These are phyloP conservation scores for Chironomus tepperi DNA, from an alignment of 1,140 invertebrate genomes.

Conservation along the genomic window DNA sequence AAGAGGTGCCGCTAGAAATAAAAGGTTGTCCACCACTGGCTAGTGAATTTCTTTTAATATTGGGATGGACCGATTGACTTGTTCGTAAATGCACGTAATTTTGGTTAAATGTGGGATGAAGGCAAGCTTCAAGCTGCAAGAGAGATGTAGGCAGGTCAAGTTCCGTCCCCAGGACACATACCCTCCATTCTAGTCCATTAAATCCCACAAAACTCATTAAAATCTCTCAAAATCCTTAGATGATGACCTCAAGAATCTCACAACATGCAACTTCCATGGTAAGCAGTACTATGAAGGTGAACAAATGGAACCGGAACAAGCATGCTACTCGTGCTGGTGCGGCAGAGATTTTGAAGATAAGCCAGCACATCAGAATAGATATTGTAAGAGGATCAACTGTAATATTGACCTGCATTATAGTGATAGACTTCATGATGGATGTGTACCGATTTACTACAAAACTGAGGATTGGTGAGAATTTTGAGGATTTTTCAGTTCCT, in stretches of 20 bases:
- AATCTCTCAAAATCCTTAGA: not conserved
- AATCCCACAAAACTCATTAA: too few relatives aligned
- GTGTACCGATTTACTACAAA: not conserved
- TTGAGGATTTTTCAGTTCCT: not conserved
- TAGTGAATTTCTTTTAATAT: too few relatives aligned
- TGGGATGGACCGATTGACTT: too few relatives aligned
- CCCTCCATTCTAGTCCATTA: too few relatives aligned
- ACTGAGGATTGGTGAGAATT: not conserved
- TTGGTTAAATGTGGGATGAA: too few relatives aligned
- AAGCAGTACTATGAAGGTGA: not conserved
- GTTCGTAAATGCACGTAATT: too few relatives aligned
- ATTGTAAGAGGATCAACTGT: not conserved
- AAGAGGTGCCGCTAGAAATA: too few relatives aligned
- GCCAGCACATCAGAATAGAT: not conserved
- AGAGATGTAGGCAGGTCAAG: too few relatives aligned
- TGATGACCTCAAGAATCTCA: not conserved
- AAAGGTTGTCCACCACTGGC: too few relatives aligned
- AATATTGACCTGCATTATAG: not conserved
- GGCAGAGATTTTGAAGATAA: not conserved
- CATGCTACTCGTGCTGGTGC: not conserved
- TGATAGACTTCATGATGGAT: not conserved
- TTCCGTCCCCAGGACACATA: too few relatives aligned
- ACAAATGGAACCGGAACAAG: not conserved
- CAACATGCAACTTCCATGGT: not conserved
- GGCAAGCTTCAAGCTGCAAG: too few relatives aligned